Base-by-base conservation (phyloP, 1,140 invertebrate genomes). In the Trichoplusia ni region DNA sequence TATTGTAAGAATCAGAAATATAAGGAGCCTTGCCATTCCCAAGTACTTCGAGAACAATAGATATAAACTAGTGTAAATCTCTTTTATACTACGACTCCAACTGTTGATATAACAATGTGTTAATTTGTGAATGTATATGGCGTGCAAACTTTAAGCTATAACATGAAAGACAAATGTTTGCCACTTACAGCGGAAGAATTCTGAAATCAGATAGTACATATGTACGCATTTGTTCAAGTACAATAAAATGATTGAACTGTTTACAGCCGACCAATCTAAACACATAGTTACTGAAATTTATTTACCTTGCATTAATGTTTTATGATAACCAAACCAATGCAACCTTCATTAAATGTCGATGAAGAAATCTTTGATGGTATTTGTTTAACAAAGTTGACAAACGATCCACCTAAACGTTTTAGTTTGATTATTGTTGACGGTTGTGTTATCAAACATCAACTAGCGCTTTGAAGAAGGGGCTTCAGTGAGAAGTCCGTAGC, bases 1-100 rank as follows among this genome's bases (percentile, higher is more conserved):
- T 2, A 42, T 2, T 8, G 38, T 29, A 19, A 58, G 8, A 19
- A 58, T 19, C 2, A 58, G 31, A 14, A 58, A 11, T 42, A 44
- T 38, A 8, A 42, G n/a, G 9, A 44, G 23, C 7, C 18, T 40
- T n/a, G 53, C 53, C 53, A 58, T 58, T 29, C 19, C 53, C 53
- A 9, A 42, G 4, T 58, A 4, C 7, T 27, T 37, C 35, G 8
- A 25, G 7, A n/a, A 42, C 14, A 58, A 58, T 58, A 16, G 16
- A 1, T 6, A n/a, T 2, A 31, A 31, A 31, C 6, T 31, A 42
- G 2, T 19, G n/a, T 4, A n/a, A 58, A n/a, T 7, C 13, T 18
- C 19, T 42, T 44, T 38, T 58, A 58, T 42, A 29, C 14, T 1
- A 19, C 16, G 9, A 8, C 25, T 14, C 18, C 4, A n/a, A n/a